These are phyloP conservation scores for Hyalella azteca DNA, from an alignment of 2,888 invertebrate genomes.

Conservation along the genomic window DNA sequence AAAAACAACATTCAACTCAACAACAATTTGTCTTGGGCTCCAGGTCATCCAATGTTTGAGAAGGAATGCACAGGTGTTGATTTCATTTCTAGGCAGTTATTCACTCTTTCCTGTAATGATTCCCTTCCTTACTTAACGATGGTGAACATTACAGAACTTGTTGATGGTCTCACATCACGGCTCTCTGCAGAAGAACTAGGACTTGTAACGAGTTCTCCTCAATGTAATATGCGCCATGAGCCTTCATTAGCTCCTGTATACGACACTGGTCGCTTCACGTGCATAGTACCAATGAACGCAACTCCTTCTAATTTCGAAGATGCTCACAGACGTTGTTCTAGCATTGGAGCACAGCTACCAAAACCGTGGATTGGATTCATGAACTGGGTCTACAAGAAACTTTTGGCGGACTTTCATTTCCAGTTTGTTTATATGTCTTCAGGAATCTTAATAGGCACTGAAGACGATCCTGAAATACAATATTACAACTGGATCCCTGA, in stretches of 20 bases:
- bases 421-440: constrained; percentile 39
- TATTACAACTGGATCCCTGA: constrained; percentile 49
- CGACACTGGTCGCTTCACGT: constrained; percentile 6
- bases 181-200: not conserved
- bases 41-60: not conserved
- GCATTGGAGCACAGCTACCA: constrained; percentile 30
- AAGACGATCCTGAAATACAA: constrained; percentile 35
- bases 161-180: not conserved
- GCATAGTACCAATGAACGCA: constrained; percentile 27
- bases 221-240: not conserved
- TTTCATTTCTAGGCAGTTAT: not conserved
- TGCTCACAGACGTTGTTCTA: constrained; percentile 39
- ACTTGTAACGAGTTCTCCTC: not conserved
- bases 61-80: constrained; percentile 14
- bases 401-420: not conserved
- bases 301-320: constrained; percentile 39
- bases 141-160: not conserved
- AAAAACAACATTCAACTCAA: no score
- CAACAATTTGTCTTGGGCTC: not conserved
- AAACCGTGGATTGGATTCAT: constrained; percentile 48
- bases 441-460: not conserved
- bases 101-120: not conserved
- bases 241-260: not conserved
- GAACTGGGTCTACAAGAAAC: constrained; percentile 46
- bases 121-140: not conserved